Percentiles rank a stretch among this genome's conserved stretches.
Conservation (phyloP, 2,888 invertebrate species). For the Pristionchus maxplancki region DNA sequence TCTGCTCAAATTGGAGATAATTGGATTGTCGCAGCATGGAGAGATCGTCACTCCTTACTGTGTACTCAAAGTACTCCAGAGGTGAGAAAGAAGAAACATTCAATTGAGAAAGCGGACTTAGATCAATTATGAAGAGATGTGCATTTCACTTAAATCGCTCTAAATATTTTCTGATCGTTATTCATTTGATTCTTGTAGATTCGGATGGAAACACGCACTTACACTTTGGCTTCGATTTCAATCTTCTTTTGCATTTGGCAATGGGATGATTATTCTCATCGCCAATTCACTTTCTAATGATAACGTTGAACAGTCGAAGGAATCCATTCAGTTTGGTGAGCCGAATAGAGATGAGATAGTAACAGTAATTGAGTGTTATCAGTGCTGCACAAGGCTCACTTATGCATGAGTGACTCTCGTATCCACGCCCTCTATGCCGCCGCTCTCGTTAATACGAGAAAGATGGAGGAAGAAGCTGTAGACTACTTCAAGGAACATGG, state of each 20-base stretch:
- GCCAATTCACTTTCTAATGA: not conserved
- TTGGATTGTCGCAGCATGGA: not conserved
- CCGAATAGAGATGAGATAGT: not conserved
- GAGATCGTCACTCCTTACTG: not conserved
- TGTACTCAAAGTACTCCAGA: not conserved
- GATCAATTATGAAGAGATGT: not conserved
- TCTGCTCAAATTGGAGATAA: conserved; percentile 37
- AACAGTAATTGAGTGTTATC: not conserved
- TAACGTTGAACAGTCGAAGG: not conserved
- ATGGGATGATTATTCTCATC: conserved; percentile 29
- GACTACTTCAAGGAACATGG: conserved; percentile 11
- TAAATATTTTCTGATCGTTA: too few relatives aligned
- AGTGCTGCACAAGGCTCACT: conserved; percentile 36
- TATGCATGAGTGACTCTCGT: conserved; percentile 1
- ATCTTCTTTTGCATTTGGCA: conserved; percentile 9
- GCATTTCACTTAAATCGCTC: not conserved
- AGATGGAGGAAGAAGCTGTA: not conserved
- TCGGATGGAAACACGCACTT: conserved; percentile 6
- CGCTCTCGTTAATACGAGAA: not conserved
- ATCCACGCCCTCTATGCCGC: conserved; percentile 3
- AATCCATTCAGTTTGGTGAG: not conserved
- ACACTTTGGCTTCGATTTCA: not conserved
- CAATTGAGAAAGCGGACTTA: not conserved
- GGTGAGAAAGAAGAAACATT: not conserved
- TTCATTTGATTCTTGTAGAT: not conserved